Conservation (phyloP, 1,140 invertebrate genomes). For the Elysia chlorotica region DNA sequence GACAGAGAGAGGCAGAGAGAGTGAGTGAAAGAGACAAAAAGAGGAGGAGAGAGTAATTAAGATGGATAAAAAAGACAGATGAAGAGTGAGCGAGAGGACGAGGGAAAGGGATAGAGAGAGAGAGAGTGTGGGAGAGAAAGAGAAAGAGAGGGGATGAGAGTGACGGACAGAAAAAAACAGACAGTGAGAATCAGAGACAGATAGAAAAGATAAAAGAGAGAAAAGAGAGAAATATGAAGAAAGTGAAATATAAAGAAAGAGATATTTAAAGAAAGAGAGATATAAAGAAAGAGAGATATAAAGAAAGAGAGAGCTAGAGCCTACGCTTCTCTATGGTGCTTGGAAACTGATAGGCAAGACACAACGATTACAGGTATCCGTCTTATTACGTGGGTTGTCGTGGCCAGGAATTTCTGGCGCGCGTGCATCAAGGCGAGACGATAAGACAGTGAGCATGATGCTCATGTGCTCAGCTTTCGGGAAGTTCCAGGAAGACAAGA, state of each 20-base stretch:
- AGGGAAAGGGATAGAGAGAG: not conserved
- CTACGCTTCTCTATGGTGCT: too few relatives aligned
- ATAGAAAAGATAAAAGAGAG: not conserved
- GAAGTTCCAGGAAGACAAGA: too few relatives aligned
- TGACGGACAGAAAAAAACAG: too few relatives aligned
- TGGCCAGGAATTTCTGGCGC: too few relatives aligned
- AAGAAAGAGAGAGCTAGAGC: too few relatives aligned
- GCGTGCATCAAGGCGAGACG: too few relatives aligned
- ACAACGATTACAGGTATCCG: too few relatives aligned
- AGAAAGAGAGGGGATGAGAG: not conserved
- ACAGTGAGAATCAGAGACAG: not conserved
- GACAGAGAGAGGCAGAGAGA: not conserved
- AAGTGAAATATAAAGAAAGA: not conserved
- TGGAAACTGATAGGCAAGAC: too few relatives aligned
- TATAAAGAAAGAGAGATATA: not conserved
- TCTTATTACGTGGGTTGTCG: too few relatives aligned
- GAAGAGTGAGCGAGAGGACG: not conserved
- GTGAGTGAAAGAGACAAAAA: not conserved
- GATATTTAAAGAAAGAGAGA: not conserved
- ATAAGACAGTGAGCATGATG: too few relatives aligned
- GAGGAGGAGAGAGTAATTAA: not conserved
- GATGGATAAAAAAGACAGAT: not conserved
- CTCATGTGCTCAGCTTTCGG: too few relatives aligned
- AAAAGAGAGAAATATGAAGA: not conserved
- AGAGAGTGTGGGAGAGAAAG: not conserved